A percentile compares a stretch with the other conserved stretches of the same genome.
Evolutionary conservation across 2,797 vertebrate species (phyloP).

Genomic region (Geotrypetes seraphini): DNA sequence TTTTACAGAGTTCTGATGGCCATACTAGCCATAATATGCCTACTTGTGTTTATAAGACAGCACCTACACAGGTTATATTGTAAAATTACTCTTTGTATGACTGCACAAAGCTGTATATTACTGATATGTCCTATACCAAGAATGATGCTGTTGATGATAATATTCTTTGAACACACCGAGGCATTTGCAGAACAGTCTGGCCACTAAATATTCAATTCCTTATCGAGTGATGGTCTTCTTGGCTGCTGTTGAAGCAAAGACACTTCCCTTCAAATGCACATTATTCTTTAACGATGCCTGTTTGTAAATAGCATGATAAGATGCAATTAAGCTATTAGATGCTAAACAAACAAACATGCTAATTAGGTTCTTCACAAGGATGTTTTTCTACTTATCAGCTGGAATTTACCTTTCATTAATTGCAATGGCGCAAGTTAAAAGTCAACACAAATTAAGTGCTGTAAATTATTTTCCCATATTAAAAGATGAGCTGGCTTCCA

Average conservation of each 20-base stretch:
- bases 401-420: conserved; percentile 73
- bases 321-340: conserved; percentile 64
- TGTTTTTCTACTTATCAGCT: conserved; percentile 35
- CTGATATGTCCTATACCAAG: too few relatives aligned
- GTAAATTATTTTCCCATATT: conserved; percentile 19
- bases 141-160: not conserved
- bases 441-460: conserved; percentile 44
- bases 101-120: too few relatives aligned
- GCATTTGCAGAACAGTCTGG: not conserved
- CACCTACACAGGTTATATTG: too few relatives aligned
- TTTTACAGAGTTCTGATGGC: too few relatives aligned
- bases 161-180: not conserved
- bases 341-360: conserved; percentile 58
- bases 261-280: conserved; percentile 21
- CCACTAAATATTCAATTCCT: not conserved
- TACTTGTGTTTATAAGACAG: too few relatives aligned
- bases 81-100: too few relatives aligned
- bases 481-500: conserved; percentile 12
- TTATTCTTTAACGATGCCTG: conserved; percentile 56
- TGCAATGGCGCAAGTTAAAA: conserved; percentile 49
- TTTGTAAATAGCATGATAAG: conserved; percentile 67
- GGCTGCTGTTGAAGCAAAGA: conserved; percentile 11
- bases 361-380: conserved; percentile 57
- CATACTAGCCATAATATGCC: not conserved
- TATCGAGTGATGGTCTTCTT: not conserved